Percentiles rank a stretch among this genome's conserved stretches.
phyloP scores from a whole-genome alignment of 2,888 invertebrate genomes.

The Mythimna albipuncta region DNA sequence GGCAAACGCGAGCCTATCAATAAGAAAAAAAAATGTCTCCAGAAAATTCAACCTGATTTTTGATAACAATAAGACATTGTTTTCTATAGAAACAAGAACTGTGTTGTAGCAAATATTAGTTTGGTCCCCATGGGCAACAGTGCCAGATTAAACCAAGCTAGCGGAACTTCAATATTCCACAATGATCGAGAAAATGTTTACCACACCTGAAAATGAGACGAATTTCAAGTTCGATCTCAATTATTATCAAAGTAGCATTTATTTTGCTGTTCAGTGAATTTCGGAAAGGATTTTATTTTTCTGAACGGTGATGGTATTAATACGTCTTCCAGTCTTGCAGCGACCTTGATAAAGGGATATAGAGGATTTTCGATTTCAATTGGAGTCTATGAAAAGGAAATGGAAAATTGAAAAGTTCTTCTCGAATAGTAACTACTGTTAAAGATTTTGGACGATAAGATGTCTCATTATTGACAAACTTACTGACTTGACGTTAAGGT shows the following conservation, averaged over 20 bases:
- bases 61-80: conserved; percentile 21
- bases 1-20: background rate
- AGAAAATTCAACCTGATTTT: conserved; percentile 6
- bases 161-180: conserved; percentile 43
- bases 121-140: conserved; percentile 49
- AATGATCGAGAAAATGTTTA: conserved; percentile 46
- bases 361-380: conserved; percentile 24
- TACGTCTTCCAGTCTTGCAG: background rate
- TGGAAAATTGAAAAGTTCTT: background rate
- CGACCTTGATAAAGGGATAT: background rate
- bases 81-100: conserved; percentile 32
- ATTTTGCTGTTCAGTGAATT: conserved; percentile 57
- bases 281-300: conserved; percentile 31
- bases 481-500: too few relatives aligned
- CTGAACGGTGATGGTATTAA: conserved; percentile 1
- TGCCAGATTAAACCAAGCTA: conserved; percentile 60
- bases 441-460: background rate
- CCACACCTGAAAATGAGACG: conserved; percentile 38
- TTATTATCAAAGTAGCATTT: conserved; percentile 38
- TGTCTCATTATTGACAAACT: background rate
- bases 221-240: conserved; percentile 30
- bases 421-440: background rate
- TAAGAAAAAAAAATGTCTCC: background rate
- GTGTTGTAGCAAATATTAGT: conserved; percentile 59
- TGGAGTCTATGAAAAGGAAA: conserved; percentile 15